Percentiles rank a stretch among this genome's conserved stretches.
phyloP scores from a whole-genome alignment of 2,888 invertebrate species.

The Hermaeophaga mercurialis region DNA sequence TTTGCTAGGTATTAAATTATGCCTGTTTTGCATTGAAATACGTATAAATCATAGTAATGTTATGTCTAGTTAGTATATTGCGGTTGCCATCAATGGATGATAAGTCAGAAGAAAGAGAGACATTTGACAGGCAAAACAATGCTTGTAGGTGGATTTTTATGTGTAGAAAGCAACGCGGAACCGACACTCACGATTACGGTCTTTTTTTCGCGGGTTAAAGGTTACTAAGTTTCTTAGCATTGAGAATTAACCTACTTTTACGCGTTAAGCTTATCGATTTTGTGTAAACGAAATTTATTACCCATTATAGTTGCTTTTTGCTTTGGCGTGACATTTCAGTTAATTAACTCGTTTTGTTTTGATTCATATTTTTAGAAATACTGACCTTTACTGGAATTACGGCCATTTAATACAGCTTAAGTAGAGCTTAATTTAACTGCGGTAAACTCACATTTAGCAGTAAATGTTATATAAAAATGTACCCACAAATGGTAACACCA shows the following conservation, averaged over 20 bases:
- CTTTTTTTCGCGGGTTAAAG: conserved; percentile 24
- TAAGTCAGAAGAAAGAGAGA: no score
- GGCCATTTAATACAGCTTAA: background rate
- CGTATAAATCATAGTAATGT: no score
- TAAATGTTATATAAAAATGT: no score
- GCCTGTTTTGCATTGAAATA: no score
- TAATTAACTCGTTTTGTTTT: conserved; percentile 16
- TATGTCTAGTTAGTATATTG: no score
- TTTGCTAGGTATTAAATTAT: no score
- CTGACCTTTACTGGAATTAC: background rate
- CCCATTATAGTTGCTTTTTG: conserved; percentile 12
- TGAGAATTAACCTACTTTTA: conserved; percentile 36
- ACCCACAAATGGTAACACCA: no score
- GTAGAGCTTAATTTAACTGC: no score
- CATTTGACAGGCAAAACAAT: conserved; percentile 1
- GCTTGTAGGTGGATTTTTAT: conserved; percentile 25
- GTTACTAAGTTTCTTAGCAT: conserved; percentile 28
- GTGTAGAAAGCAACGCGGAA: conserved; percentile 28
- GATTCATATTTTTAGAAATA: conserved; percentile 15
- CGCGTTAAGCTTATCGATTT: conserved; percentile 27
- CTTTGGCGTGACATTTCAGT: conserved; percentile 24
- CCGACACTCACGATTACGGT: conserved; percentile 22
- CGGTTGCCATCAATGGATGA: no score
- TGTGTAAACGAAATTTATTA: conserved; percentile 24
- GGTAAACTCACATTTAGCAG: no score